Conservation (phyloP, 1,140 invertebrate genomes). For the Drosophila azteca region DNA sequence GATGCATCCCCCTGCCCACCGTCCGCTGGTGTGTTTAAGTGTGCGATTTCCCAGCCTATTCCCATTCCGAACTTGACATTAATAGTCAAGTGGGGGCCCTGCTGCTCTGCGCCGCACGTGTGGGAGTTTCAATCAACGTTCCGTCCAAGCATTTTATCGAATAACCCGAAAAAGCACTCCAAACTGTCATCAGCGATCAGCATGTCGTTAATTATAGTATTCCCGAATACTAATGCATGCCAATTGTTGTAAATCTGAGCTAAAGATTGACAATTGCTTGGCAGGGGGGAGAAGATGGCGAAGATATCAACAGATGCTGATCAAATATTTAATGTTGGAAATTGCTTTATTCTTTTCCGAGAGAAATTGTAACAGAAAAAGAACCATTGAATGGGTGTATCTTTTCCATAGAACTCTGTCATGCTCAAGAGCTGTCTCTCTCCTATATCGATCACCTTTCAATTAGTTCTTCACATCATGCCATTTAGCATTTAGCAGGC, state of each 20-base stretch:
- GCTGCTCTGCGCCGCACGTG: constrained; percentile 39
- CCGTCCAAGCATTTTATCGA: not conserved
- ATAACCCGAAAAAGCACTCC: too few relatives aligned
- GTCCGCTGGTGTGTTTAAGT: constrained; percentile 12
- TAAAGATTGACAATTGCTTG: constrained; percentile 21
- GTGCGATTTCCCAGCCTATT: constrained; percentile 62
- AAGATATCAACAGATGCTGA: too few relatives aligned
- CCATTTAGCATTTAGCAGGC: not conserved
- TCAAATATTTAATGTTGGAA: too few relatives aligned
- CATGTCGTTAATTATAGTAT: constrained; percentile 25
- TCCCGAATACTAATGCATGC: constrained; percentile 18
- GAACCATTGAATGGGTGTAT: too few relatives aligned
- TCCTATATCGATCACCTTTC: too few relatives aligned
- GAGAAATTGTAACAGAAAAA: too few relatives aligned
- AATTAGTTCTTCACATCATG: too few relatives aligned
- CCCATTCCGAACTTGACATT: constrained; percentile 74
- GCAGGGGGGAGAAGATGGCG: not conserved
- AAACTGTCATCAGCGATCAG: constrained; percentile 21
- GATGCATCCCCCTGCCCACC: constrained; percentile 4
- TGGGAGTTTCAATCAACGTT: constrained; percentile 57
- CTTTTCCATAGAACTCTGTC: too few relatives aligned
- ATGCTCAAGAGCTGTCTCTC: too few relatives aligned
- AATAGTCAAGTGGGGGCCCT: constrained; percentile 54
- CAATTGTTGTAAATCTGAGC: constrained; percentile 14
- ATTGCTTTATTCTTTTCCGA: too few relatives aligned